phyloP scores from a whole-genome alignment of 2,888 invertebrate genomes.

The Orgyia antiqua region DNA sequence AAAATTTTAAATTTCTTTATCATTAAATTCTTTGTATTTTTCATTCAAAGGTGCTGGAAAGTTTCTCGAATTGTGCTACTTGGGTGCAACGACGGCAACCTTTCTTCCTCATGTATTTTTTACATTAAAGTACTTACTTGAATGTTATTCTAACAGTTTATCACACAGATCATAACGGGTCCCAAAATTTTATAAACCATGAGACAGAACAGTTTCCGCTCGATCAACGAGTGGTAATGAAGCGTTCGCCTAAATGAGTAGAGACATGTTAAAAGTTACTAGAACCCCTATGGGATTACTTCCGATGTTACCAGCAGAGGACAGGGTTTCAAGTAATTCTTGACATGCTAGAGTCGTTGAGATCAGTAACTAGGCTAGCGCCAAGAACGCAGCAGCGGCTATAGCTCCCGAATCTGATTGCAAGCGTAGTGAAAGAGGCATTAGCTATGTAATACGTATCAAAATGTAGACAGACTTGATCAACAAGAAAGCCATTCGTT shows the following conservation, averaged over 20 bases:
- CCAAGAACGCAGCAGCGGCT: slow-evolving; percentile 54
- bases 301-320: slow-evolving; percentile 2
- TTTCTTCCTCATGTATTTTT: slow-evolving; percentile 50
- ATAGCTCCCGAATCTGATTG: slow-evolving; percentile 52
- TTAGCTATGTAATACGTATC: slow-evolving; percentile 35
- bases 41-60: slow-evolving; percentile 29
- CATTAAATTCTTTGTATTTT: slow-evolving; percentile 17
- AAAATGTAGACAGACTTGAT: slow-evolving; percentile 34
- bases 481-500: slow-evolving; percentile 46
- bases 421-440: slow-evolving; percentile 35
- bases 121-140: slow-evolving; percentile 29
- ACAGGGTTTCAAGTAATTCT: slow-evolving; percentile 37
- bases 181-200: slow-evolving; percentile 61
- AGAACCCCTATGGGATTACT: slow-evolving; percentile 12
- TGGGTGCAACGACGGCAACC: slow-evolving; percentile 55
- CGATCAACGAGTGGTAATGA: slow-evolving; percentile 60
- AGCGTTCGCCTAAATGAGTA: slow-evolving; percentile 62
- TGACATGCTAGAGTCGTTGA: slow-evolving; percentile 51
- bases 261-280: slow-evolving; percentile 39
- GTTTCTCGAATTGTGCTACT: slow-evolving; percentile 51
- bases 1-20: slow-evolving; percentile 3
- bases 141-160: slow-evolving; percentile 36
- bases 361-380: slow-evolving; percentile 58
- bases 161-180: slow-evolving; percentile 58
- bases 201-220: slow-evolving; percentile 62